Conservation (phyloP, 2,113 vertebrate genomes). For the Pollachius pollachius region DNA sequence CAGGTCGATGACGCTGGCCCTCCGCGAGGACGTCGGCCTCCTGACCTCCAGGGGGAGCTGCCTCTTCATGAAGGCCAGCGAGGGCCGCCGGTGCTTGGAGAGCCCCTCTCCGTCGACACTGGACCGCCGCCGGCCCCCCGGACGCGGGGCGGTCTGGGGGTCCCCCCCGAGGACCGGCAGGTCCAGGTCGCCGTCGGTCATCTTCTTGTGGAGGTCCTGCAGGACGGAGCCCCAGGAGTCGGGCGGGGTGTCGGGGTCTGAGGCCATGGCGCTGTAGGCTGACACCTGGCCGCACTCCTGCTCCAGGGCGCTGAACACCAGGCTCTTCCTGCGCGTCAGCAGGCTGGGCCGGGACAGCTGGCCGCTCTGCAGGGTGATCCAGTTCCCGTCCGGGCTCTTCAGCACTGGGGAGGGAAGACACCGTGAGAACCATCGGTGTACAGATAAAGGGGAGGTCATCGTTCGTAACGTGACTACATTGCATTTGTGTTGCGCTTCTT, state of each 20-base stretch:
- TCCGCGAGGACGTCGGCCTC: constrained; percentile 33
- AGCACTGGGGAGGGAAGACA: constrained; percentile 75
- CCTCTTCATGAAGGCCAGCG: constrained; percentile 48
- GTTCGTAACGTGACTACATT: too few relatives aligned
- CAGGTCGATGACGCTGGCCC: constrained; percentile 57
- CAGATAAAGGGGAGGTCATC: neutral
- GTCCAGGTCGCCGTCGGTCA: constrained; percentile 34
- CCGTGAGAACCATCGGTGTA: constrained; percentile 6
- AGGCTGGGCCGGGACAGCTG: constrained; percentile 75
- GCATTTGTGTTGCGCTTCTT: too few relatives aligned
- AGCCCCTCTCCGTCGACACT: neutral
- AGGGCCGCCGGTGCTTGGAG: constrained; percentile 36
- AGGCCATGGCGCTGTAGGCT: constrained; percentile 86
- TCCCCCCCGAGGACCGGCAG: neutral
- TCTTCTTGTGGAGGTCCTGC: constrained; percentile 58
- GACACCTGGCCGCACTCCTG: constrained; percentile 81
- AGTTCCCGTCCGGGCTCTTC: constrained; percentile 91
- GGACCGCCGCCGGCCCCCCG: neutral
- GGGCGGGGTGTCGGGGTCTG: constrained; percentile 79
- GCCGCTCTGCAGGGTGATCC: constrained; percentile 85
- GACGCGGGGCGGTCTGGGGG: neutral
- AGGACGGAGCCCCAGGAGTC: constrained; percentile 66
- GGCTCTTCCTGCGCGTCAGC: constrained; percentile 84
- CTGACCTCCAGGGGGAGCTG: constrained; percentile 52
- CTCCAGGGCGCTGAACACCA: constrained; percentile 82